Percentiles rank a stretch among this genome's conserved stretches.
phyloP scores from a whole-genome alignment of 2,888 invertebrate genomes.

The Kryphioiulus occultus region DNA sequence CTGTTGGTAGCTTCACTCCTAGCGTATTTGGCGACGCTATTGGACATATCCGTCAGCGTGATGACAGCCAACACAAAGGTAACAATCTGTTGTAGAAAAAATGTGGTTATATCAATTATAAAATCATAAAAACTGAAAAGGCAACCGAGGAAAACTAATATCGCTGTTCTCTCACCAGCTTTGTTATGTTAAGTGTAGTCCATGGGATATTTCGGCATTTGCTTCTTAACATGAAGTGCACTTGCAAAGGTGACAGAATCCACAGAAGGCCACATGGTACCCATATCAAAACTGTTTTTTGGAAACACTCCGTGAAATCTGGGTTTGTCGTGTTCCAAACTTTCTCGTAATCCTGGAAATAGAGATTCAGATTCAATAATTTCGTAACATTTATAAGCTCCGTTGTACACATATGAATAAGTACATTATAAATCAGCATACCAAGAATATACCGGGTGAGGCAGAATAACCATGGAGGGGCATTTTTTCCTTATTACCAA shows the following conservation, averaged over 20 bases:
- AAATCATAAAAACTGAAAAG: too few species aligned
- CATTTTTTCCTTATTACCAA: too few species aligned
- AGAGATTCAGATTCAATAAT: too few species aligned
- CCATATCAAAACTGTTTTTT: constrained; percentile 54
- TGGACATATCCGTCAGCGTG: constrained; percentile 44
- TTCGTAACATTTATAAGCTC: too few species aligned
- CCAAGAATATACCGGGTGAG: too few species aligned
- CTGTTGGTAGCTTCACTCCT: constrained; percentile 59
- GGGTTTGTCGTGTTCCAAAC: constrained; percentile 55
- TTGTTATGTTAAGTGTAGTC: constrained; percentile 52
- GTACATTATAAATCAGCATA: too few species aligned
- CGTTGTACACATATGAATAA: too few species aligned
- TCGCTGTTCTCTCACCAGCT: constrained; percentile 49
- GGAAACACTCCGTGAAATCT: constrained; percentile 55
- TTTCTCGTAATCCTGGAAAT: constrained; percentile 53
- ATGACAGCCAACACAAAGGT: constrained; percentile 24
- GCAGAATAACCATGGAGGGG: too few species aligned
- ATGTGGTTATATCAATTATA: too few species aligned
- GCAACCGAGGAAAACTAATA: background rate
- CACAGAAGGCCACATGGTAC: constrained; percentile 53
- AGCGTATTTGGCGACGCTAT: constrained; percentile 49
- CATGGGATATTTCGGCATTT: constrained; percentile 77
- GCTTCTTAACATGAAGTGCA: constrained; percentile 77
- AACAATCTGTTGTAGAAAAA: background rate
- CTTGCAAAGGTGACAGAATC: constrained; percentile 56